phyloP scores from a whole-genome alignment of 64 coral and sea anemone genomes.

The Porites lutea region DNA sequence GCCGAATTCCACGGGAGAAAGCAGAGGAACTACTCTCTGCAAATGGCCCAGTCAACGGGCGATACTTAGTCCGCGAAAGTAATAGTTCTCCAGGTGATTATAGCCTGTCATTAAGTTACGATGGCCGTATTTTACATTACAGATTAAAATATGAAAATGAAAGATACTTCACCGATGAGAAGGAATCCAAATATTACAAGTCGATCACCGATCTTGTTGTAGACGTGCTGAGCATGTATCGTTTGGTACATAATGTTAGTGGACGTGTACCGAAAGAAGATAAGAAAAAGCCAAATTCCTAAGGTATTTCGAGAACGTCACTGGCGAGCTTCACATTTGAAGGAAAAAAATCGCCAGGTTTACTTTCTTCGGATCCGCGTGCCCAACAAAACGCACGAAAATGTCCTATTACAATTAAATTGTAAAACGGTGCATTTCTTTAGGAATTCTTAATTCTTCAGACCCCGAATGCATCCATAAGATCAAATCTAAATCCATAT shows the following conservation, averaged over 20 bases:
- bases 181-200: slow-evolving; percentile 64
- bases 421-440: too few relatives aligned
- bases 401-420: too few relatives aligned
- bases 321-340: too few relatives aligned
- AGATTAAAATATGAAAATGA: slow-evolving; percentile 85
- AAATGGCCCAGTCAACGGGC: slow-evolving; percentile 79
- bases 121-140: slow-evolving; percentile 87
- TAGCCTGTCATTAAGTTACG: slow-evolving; percentile 93
- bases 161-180: slow-evolving; percentile 78
- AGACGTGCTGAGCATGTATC: slow-evolving; percentile 87
- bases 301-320: too few relatives aligned
- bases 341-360: too few relatives aligned
- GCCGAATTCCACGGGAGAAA: slow-evolving; percentile 88
- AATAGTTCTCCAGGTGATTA: slow-evolving; percentile 88
- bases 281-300: slow-evolving; percentile 60
- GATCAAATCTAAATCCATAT: too few relatives aligned
- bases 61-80: slow-evolving; percentile 95
- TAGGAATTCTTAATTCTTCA: too few relatives aligned
- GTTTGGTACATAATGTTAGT: slow-evolving; percentile 70
- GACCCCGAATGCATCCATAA: too few relatives aligned
- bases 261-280: slow-evolving; percentile 64
- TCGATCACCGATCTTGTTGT: slow-evolving; percentile 87
- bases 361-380: too few relatives aligned
- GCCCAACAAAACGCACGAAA: too few relatives aligned
- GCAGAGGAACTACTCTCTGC: slow-evolving; percentile 83